Evolutionary conservation across 2,888 invertebrate genomes (phyloP).

Genomic region (Coleophora deauratella): DNA sequence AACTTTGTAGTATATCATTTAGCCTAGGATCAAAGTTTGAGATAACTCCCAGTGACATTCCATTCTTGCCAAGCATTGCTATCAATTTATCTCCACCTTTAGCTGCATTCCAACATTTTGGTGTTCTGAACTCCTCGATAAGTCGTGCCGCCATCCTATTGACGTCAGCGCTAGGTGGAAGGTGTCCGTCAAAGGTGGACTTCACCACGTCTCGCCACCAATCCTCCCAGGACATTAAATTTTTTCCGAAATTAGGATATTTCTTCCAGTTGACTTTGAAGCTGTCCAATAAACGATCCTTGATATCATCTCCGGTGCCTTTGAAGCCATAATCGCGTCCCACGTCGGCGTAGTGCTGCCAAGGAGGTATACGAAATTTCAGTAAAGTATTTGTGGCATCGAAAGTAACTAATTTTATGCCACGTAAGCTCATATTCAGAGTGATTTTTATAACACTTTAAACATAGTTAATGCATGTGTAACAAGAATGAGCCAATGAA

Average conservation of each 20-base stretch:
- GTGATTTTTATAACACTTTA: too few species aligned
- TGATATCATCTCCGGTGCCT: slow-evolving; percentile 65
- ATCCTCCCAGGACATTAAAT: slow-evolving; percentile 80
- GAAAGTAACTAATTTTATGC: slow-evolving; percentile 83
- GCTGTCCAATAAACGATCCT: slow-evolving; percentile 77
- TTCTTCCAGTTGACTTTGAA: slow-evolving; percentile 77
- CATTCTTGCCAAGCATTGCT: slow-evolving; percentile 64
- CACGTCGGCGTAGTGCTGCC: slow-evolving; percentile 81
- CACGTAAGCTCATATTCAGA: slow-evolving; percentile 50
- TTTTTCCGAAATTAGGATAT: slow-evolving; percentile 87
- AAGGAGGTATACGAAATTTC: slow-evolving; percentile 80
- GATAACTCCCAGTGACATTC: slow-evolving; percentile 80
- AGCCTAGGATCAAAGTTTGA: slow-evolving; percentile 93
- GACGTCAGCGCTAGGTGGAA: slow-evolving; percentile 35
- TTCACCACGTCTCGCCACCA: slow-evolving; percentile 88
- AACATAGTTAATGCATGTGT: too few species aligned
- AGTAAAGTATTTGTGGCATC: slow-evolving; percentile 91
- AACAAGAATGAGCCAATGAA: too few species aligned
- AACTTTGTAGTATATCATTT: slow-evolving; percentile 76
- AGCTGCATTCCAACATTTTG: slow-evolving; percentile 80
- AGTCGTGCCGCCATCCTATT: slow-evolving; percentile 71
- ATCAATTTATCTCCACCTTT: slow-evolving; percentile 79
- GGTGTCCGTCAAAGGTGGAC: slow-evolving; percentile 75
- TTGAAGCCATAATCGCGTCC: slow-evolving; percentile 80
- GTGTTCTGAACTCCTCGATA: slow-evolving; percentile 80